These are phyloP conservation scores for Sipha flava DNA, from an alignment of 1,140 invertebrate species.

Conservation along the genomic window DNA sequence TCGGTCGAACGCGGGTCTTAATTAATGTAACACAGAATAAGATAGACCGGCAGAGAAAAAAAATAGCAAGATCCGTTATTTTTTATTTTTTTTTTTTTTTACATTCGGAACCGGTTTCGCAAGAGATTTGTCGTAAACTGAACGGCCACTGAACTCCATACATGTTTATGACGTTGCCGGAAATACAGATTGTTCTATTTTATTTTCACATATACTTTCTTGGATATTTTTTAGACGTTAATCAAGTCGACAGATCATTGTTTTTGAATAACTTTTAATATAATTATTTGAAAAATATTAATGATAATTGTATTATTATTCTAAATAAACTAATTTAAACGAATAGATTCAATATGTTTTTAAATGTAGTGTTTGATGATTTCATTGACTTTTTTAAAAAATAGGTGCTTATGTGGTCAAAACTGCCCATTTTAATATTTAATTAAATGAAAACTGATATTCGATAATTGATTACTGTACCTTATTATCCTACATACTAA, in stretches of 20 bases:
- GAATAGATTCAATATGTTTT: too few relatives aligned
- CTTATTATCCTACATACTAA: too few relatives aligned
- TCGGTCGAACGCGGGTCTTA: background rate
- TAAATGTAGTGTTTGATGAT: too few relatives aligned
- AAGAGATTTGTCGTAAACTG: background rate
- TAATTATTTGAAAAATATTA: too few relatives aligned
- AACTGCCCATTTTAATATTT: background rate
- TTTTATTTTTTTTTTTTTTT: background rate
- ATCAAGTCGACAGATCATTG: background rate
- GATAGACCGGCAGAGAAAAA: background rate
- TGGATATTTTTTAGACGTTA: background rate
- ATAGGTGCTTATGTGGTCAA: too few relatives aligned
- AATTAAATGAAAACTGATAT: background rate
- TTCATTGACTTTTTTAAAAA: too few relatives aligned
- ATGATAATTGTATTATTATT: too few relatives aligned
- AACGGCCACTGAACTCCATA: slow-evolving; percentile 19
- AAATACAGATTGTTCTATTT: slow-evolving; percentile 1
- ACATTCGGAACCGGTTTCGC: slow-evolving; percentile 9
- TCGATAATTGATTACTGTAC: too few relatives aligned
- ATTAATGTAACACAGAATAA: background rate
- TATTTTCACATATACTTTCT: background rate
- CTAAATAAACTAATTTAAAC: too few relatives aligned
- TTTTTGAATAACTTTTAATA: too few relatives aligned
- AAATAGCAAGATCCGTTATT: slow-evolving; percentile 28
- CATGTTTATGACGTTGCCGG: background rate